These are phyloP conservation scores for Halyomorpha halys DNA, from an alignment of 1,140 invertebrate species.

Conservation along the genomic window DNA sequence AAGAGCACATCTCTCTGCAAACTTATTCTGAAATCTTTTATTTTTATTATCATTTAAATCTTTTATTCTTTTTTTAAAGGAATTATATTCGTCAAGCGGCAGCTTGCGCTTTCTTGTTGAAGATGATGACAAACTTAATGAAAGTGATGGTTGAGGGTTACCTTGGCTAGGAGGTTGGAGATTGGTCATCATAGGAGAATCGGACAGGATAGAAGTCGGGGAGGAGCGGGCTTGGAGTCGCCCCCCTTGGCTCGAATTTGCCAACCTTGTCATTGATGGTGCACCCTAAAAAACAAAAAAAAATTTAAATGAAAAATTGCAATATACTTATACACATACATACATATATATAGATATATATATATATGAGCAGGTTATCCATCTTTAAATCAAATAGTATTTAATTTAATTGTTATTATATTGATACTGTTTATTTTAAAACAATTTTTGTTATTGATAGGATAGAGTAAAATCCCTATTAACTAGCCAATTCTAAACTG, in stretches of 20 bases:
- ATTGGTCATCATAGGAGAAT: constrained; percentile 17
- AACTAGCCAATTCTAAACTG: too few species aligned
- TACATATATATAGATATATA: too few species aligned
- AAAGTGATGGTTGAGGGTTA: constrained; percentile 14
- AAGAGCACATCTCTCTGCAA: constrained; percentile 23
- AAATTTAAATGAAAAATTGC: too few species aligned
- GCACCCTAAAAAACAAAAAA: constrained; percentile 18
- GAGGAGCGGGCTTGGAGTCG: constrained; percentile 18
- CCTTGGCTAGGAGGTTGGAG: constrained; percentile 18
- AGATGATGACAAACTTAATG: constrained; percentile 6
- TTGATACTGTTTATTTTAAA: too few species aligned
- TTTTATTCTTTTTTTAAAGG: constrained; percentile 11
- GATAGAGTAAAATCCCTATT: too few species aligned
- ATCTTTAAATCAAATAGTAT: too few species aligned
- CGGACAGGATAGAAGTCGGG: background rate
- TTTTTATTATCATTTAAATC: constrained; percentile 13
- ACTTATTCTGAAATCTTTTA: constrained; percentile 5
- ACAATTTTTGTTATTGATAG: too few species aligned
- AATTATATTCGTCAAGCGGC: constrained; percentile 20
- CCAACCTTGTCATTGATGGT: constrained; percentile 25
- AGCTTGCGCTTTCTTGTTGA: constrained; percentile 21
- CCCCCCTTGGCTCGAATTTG: constrained; percentile 23
- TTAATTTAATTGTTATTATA: too few species aligned
- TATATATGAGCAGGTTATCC: too few species aligned
- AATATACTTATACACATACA: too few species aligned